A percentile compares a stretch with the other conserved stretches of the same genome.
Evolutionary conservation across 2,113 vertebrate species (phyloP).

Genomic region (Polypterus senegalus): DNA sequence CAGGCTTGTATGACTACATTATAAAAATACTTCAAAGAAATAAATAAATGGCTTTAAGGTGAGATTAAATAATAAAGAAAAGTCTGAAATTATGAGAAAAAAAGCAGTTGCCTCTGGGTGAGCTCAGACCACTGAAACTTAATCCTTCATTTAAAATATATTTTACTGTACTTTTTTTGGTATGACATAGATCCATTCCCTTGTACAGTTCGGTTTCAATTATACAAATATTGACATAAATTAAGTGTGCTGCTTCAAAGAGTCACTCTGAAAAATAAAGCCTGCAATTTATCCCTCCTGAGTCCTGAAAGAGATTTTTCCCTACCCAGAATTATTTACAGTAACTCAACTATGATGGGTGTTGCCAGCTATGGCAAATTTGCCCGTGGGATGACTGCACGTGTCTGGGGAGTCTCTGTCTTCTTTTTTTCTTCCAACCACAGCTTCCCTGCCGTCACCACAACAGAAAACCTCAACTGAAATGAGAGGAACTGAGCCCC

Average conservation of each 20-base stretch:
- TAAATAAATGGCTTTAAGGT: constrained; percentile 21
- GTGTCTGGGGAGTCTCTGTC: too few species aligned
- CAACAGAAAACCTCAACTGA: too few species aligned
- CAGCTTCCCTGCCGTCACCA: too few species aligned
- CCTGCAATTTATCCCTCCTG: not conserved
- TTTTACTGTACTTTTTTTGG: not conserved
- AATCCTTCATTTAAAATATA: constrained; percentile 7
- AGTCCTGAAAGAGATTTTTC: not conserved
- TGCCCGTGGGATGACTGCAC: too few species aligned
- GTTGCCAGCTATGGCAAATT: not conserved
- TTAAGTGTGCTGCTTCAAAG: constrained; percentile 12
- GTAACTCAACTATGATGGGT: not conserved
- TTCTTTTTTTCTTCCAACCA: too few species aligned
- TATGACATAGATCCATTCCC: too few species aligned
- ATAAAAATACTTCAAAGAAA: constrained; percentile 16
- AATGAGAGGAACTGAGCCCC: too few species aligned
- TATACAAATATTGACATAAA: constrained; percentile 15
- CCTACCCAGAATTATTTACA: not conserved
- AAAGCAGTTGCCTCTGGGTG: constrained; percentile 1
- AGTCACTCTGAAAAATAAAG: not conserved
- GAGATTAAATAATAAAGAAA: constrained; percentile 19
- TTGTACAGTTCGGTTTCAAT: constrained; percentile 4
- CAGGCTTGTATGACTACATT: not conserved
- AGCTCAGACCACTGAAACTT: constrained; percentile 18
- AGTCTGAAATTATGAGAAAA: constrained; percentile 10